Conservation (phyloP, 2,888 invertebrate species). For the Saturnia japonica region DNA sequence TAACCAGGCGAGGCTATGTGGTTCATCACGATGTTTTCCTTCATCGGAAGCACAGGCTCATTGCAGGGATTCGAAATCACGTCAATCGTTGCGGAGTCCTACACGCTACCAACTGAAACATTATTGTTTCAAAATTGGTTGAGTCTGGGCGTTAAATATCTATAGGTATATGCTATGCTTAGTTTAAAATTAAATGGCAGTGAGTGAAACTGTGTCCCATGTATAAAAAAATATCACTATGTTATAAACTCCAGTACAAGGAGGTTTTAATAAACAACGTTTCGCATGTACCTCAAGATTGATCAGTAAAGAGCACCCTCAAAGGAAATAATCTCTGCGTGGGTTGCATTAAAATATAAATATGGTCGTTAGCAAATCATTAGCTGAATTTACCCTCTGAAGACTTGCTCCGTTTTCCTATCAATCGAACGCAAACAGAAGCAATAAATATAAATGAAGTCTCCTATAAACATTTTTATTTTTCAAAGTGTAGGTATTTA, state of each 20-base stretch:
- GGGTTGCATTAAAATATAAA: conserved; percentile 78
- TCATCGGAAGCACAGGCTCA: too few relatives aligned
- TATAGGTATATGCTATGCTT: too few relatives aligned
- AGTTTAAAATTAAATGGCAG: too few relatives aligned
- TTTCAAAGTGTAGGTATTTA: background rate
- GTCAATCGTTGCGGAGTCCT: too few relatives aligned
- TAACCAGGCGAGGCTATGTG: too few relatives aligned
- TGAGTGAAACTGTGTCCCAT: too few relatives aligned
- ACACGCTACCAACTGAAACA: too few relatives aligned
- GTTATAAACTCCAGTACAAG: background rate
- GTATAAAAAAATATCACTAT: too few relatives aligned
- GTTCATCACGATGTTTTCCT: too few relatives aligned
- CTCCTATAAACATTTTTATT: background rate
- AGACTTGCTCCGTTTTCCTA: conserved; percentile 57
- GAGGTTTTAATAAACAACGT: conserved; percentile 14
- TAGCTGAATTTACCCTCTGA: conserved; percentile 71
- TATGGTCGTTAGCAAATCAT: conserved; percentile 81
- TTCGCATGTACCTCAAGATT: conserved; percentile 39
- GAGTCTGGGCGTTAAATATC: too few relatives aligned
- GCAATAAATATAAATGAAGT: conserved; percentile 31
- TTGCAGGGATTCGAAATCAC: too few relatives aligned
- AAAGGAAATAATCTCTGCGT: conserved; percentile 77
- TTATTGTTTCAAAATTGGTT: too few relatives aligned
- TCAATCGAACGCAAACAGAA: conserved; percentile 61
- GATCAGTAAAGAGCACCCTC: conserved; percentile 59